A percentile compares a stretch with the other conserved stretches of the same genome.
Conservation (phyloP, 1,140 invertebrate genomes). For the Campodea augens region DNA sequence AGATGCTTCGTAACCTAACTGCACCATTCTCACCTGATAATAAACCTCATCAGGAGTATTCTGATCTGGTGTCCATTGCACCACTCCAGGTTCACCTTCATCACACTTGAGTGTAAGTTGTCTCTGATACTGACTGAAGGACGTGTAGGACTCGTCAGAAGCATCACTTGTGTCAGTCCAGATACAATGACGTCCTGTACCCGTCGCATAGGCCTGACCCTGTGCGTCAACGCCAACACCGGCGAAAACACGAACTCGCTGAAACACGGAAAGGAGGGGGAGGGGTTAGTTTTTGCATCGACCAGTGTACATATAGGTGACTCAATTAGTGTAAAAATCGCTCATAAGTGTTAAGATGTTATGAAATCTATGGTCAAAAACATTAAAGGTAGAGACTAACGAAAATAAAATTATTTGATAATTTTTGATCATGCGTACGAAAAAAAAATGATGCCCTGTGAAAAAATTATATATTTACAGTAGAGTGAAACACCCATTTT, state of each 20-base stretch:
- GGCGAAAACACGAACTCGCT: slow-evolving; percentile 63
- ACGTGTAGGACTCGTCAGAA: slow-evolving; percentile 50
- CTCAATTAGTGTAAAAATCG: no score
- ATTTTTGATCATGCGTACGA: no score
- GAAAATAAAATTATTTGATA: no score
- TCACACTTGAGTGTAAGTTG: slow-evolving; percentile 64
- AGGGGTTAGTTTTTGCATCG: no score
- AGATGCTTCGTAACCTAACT: no score
- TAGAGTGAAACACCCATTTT: no score
- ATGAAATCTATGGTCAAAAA: no score
- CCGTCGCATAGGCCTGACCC: slow-evolving; percentile 45
- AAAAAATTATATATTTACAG: no score
- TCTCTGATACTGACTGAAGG: slow-evolving; percentile 74
- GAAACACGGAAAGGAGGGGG: slow-evolving; percentile 14
- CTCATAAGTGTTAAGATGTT: no score
- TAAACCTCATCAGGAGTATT: slow-evolving; percentile 79
- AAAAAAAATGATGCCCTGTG: no score
- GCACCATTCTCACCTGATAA: slow-evolving; percentile 63
- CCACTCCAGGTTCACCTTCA: slow-evolving; percentile 56
- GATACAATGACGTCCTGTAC: slow-evolving; percentile 60
- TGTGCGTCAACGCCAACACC: slow-evolving; percentile 44
- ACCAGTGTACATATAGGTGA: no score
- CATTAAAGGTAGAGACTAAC: no score
- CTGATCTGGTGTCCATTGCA: slow-evolving; percentile 70
- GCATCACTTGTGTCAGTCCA: slow-evolving; percentile 57